A percentile compares a stretch with the other conserved stretches of the same genome.
phyloP scores from a whole-genome alignment of 2,113 vertebrate genomes.

The Takifugu bimaculatus region DNA sequence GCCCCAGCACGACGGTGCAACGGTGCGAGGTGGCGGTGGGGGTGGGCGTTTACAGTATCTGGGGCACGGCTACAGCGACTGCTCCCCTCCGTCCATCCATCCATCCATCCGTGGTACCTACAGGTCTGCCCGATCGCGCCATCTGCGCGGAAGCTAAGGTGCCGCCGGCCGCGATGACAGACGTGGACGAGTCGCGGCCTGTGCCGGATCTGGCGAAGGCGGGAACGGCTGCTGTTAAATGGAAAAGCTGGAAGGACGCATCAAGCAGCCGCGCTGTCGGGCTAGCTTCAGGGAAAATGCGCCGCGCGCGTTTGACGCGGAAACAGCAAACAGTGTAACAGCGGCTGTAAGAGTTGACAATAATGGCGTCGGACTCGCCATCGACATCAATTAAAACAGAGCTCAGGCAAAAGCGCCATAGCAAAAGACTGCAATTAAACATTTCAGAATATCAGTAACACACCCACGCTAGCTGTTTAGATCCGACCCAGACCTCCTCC shows the following conservation, averaged over 20 bases:
- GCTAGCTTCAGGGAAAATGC: constrained; percentile 6
- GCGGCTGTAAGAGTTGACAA: neutral
- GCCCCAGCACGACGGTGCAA: constrained; percentile 46
- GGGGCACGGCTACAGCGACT: constrained; percentile 34
- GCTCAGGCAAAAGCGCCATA: neutral
- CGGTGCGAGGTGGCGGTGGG: constrained; percentile 7
- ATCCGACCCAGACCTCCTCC: no score
- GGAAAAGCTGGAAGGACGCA: constrained; percentile 4
- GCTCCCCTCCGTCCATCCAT: constrained; percentile 27
- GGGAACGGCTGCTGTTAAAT: neutral
- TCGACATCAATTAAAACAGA: neutral
- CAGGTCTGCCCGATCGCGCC: constrained; percentile 9
- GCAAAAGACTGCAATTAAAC: constrained; percentile 18
- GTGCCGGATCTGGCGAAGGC: constrained; percentile 5
- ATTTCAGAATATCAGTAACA: no score
- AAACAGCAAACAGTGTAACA: neutral
- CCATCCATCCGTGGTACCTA: constrained; percentile 15
- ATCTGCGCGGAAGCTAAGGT: constrained; percentile 1
- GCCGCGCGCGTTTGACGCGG: neutral
- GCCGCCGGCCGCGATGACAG: neutral
- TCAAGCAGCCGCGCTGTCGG: neutral
- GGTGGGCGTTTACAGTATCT: constrained; percentile 46
- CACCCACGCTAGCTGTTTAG: no score
- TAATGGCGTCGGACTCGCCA: no score
- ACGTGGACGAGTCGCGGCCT: constrained; percentile 18